phyloP scores from a whole-genome alignment of 2,797 vertebrate genomes.

The Pseudochirops corinnae region DNA sequence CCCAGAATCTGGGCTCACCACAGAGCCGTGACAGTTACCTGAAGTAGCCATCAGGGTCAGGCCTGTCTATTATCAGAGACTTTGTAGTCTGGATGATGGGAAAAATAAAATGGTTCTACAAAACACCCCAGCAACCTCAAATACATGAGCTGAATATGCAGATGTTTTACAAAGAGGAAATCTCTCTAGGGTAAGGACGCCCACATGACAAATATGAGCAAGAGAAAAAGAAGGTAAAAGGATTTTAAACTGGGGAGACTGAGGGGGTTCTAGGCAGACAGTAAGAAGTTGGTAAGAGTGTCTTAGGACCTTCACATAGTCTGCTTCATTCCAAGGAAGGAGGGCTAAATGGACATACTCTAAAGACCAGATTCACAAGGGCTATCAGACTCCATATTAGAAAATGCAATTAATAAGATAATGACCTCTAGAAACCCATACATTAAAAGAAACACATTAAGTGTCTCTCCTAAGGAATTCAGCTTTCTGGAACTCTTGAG shows the following conservation, averaged over 20 bases:
- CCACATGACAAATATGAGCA: conserved; percentile 12
- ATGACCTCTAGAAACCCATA: conserved; percentile 49
- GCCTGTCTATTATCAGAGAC: conserved; percentile 23
- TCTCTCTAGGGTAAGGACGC: conserved; percentile 45
- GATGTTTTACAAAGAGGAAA: conserved; percentile 29
- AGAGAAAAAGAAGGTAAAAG: not conserved
- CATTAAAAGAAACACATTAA: conserved; percentile 51
- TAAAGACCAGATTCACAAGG: not conserved
- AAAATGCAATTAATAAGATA: not conserved
- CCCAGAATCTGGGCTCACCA: not conserved
- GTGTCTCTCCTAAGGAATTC: conserved; percentile 13
- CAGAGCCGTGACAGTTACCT: conserved; percentile 24
- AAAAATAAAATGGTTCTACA: conserved; percentile 39
- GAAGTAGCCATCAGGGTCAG: conserved; percentile 52
- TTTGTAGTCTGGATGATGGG: conserved; percentile 31
- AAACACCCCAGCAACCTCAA: conserved; percentile 43
- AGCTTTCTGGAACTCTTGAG: not conserved
- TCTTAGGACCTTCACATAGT: not conserved
- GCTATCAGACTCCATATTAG: conserved; percentile 38
- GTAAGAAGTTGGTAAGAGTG: not conserved
- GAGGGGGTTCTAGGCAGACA: not conserved
- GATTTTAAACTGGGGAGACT: not conserved
- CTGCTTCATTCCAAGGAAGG: not conserved
- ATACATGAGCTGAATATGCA: conserved; percentile 24
- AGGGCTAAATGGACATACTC: conserved; percentile 12